These are phyloP conservation scores for Sarcophaga subvicina DNA, from an alignment of 2,888 invertebrate genomes.

Conservation along the genomic window DNA sequence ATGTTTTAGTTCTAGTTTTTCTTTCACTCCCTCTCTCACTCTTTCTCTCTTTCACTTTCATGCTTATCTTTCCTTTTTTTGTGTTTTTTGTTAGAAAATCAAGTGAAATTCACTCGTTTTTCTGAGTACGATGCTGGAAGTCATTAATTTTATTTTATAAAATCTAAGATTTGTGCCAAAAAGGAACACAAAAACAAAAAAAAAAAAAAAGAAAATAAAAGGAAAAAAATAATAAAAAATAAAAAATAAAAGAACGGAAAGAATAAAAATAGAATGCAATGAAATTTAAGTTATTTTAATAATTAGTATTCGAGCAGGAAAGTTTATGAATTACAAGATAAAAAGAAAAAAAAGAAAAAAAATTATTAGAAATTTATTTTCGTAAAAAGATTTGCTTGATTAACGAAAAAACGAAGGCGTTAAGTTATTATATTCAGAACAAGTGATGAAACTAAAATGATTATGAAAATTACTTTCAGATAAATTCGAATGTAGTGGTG, in stretches of 20 bases:
- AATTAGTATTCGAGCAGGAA: constrained; percentile 6
- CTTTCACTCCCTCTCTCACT: not conserved
- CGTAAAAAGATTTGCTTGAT: too few relatives aligned
- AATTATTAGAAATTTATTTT: not conserved
- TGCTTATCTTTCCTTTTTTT: not conserved
- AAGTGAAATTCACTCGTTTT: constrained; percentile 41
- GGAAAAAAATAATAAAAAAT: too few relatives aligned
- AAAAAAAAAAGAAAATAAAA: not conserved
- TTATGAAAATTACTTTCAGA: too few relatives aligned
- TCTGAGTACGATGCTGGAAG: constrained; percentile 20
- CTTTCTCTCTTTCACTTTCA: not conserved
- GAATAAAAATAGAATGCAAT: not conserved
- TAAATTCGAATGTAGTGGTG: too few relatives aligned
- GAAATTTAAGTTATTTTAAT: constrained; percentile 18
- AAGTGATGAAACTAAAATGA: too few relatives aligned
- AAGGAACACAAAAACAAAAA: not conserved
- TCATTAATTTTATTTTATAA: constrained; percentile 29
- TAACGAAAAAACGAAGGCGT: too few relatives aligned
- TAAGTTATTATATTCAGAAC: too few relatives aligned
- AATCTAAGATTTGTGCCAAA: constrained; percentile 2
- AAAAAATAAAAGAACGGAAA: not conserved
- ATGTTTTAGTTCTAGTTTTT: constrained; percentile 27
- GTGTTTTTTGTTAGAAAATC: not conserved
- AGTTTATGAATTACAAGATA: not conserved
- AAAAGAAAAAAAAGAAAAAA: not conserved